Evolutionary conservation across 2,113 vertebrate genomes (phyloP).

Genomic region (Albula goreensis): DNA sequence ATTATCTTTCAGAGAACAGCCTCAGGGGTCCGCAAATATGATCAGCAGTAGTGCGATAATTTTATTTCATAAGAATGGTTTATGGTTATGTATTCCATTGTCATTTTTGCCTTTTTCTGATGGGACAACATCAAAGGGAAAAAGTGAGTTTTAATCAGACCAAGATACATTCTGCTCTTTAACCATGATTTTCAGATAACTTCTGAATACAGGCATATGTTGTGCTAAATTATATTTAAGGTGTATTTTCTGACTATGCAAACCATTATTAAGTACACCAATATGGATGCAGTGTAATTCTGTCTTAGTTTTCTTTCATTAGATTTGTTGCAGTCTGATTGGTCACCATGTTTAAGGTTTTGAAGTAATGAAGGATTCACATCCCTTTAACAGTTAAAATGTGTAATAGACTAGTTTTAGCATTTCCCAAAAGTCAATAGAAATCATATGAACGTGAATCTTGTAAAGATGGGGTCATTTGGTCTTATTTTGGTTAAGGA

Average conservation of each 20-base stretch:
- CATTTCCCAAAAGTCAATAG: not conserved
- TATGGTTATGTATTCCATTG: not conserved
- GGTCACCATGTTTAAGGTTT: not conserved
- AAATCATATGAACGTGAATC: not conserved
- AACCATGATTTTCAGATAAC: not conserved
- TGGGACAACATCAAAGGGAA: not conserved
- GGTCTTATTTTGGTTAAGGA: not conserved
- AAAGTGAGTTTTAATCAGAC: not conserved
- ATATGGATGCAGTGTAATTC: no score
- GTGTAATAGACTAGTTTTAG: not conserved
- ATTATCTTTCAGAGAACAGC: not conserved
- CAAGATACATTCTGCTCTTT: not conserved
- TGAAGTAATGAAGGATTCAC: not conserved
- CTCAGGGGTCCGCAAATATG: not conserved
- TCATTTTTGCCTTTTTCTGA: not conserved
- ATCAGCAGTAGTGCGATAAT: not conserved
- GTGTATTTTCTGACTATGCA: not conserved
- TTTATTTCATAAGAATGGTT: not conserved
- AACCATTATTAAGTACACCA: not conserved
- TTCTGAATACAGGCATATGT: not conserved
- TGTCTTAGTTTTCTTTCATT: not conserved
- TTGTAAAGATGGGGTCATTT: not conserved
- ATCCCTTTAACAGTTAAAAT: not conserved
- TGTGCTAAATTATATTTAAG: not conserved
- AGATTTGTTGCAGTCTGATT: not conserved